Evolutionary conservation across 2,888 invertebrate species (phyloP).

Genomic region (Adineta ricciae): DNA sequence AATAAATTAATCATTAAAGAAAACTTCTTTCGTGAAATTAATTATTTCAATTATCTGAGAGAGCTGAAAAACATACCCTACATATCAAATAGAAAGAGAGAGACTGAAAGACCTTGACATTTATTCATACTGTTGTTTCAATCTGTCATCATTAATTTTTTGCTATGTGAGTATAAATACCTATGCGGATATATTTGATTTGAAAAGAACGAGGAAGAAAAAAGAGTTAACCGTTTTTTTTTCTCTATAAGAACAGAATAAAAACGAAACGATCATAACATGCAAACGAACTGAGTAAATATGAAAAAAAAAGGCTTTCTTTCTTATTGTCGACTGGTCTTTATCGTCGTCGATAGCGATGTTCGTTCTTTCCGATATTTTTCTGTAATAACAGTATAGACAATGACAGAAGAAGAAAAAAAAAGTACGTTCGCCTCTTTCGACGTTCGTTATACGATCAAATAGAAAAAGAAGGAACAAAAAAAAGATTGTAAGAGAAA

Average conservation of each 20-base stretch:
- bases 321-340: background rate
- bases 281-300: background rate
- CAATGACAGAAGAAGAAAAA: background rate
- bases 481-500: background rate
- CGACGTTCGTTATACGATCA: background rate
- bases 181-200: background rate
- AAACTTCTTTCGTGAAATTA: background rate
- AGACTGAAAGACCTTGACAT: background rate
- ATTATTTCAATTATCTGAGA: background rate
- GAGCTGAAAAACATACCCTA: background rate
- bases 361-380: conserved; percentile 1
- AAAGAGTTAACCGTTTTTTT: background rate
- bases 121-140: background rate
- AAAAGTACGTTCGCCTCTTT: background rate
- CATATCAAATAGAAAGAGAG: background rate
- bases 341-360: background rate
- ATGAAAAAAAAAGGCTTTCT: background rate
- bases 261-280: background rate
- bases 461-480: background rate
- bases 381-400: background rate
- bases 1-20: background rate
- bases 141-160: background rate
- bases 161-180: background rate
- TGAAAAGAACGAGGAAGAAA: background rate
- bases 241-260: background rate